Conservation (phyloP, 1,140 invertebrate species). For the Zaprionus tsacasi region DNA sequence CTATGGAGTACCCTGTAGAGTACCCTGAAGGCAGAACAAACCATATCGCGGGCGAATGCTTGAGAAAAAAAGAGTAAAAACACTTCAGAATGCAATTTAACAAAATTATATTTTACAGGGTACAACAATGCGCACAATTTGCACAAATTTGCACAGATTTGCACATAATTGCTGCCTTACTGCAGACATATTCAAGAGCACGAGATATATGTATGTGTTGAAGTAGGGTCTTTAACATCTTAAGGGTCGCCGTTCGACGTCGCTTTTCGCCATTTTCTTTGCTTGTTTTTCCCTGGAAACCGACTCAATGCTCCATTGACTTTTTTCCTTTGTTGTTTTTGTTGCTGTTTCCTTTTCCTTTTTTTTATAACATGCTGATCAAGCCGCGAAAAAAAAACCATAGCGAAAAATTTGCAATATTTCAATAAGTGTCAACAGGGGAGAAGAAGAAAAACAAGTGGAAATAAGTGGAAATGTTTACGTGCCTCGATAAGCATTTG, state of each 20-base stretch:
- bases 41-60: not conserved
- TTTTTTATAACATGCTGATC: not conserved
- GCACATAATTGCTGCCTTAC: constrained; percentile 58
- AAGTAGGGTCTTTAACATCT: constrained; percentile 12
- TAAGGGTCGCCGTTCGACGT: not conserved
- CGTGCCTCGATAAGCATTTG: constrained; percentile 43
- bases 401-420: constrained; percentile 55
- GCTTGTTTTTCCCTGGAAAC: constrained; percentile 21
- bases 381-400: constrained; percentile 18
- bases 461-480: constrained; percentile 61
- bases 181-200: constrained; percentile 14
- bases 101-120: constrained; percentile 5
- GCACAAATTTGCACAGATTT: constrained; percentile 60
- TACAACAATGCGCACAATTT: constrained; percentile 10
- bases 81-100: not conserved
- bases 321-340: constrained; percentile 12
- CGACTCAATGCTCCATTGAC: constrained; percentile 12
- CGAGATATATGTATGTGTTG: not conserved
- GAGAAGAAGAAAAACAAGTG: constrained; percentile 6
- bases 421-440: constrained; percentile 71
- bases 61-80: not conserved
- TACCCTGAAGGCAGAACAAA: not conserved
- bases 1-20: constrained; percentile 2
- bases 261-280: constrained; percentile 20
- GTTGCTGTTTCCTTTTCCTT: not conserved